These are phyloP conservation scores for Paramormyrops hopkinsi DNA, from an alignment of 2,797 vertebrate genomes.

Conservation along the genomic window DNA sequence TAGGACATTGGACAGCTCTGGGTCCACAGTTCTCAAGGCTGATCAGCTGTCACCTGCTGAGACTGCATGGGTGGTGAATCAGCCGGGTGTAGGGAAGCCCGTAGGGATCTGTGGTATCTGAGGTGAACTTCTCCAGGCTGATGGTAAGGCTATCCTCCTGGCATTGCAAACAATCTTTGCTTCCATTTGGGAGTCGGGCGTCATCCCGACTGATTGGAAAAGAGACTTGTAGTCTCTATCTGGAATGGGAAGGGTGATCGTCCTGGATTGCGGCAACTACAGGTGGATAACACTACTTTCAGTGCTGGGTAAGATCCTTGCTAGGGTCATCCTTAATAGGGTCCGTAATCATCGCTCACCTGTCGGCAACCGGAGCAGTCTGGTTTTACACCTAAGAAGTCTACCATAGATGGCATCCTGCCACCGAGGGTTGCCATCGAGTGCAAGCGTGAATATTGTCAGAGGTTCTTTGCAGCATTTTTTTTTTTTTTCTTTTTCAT, in stretches of 20 bases:
- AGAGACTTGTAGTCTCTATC: not conserved
- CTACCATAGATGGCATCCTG: not conserved
- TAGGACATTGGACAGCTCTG: not conserved
- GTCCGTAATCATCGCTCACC: not conserved
- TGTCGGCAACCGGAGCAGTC: not conserved
- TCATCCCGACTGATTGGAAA: too few relatives aligned
- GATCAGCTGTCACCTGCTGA: not conserved
- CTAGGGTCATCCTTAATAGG: not conserved
- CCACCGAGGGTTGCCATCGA: not conserved
- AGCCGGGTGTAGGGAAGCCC: not conserved
- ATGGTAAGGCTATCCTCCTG: not conserved
- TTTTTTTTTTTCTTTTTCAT: not conserved
- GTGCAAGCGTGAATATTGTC: not conserved
- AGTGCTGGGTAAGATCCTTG: not conserved
- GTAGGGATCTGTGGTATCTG: not conserved
- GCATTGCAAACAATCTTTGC: not conserved
- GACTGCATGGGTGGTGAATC: not conserved
- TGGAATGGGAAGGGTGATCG: not conserved
- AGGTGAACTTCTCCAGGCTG: not conserved
- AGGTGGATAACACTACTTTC: not conserved
- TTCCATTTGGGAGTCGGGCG: too few relatives aligned
- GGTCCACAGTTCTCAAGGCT: not conserved
- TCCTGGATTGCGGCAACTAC: not conserved
- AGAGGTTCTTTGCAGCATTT: not conserved
- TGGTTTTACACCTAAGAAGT: not conserved